phyloP scores from a whole-genome alignment of 2,113 vertebrate genomes.

The Arothron firmamentum region DNA sequence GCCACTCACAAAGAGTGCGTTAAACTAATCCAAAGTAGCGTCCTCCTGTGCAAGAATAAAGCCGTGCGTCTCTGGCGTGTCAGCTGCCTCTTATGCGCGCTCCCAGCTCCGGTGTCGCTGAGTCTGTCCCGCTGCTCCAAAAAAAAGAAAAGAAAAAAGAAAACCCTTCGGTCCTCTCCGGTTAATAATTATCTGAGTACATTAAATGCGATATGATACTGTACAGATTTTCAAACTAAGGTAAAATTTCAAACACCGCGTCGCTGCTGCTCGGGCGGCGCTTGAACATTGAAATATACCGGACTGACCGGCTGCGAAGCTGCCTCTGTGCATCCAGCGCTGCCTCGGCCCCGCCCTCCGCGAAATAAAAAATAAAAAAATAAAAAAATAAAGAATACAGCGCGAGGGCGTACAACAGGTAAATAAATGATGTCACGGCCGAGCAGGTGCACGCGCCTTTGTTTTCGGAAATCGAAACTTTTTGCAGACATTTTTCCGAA shows the following conservation, averaged over 20 bases:
- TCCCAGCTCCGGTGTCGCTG: constrained; percentile 24
- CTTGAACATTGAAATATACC: too few species aligned
- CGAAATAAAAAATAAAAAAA: not conserved
- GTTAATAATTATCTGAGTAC: not conserved
- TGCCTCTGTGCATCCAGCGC: not conserved
- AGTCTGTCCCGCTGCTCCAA: constrained; percentile 28
- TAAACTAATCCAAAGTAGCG: constrained; percentile 57
- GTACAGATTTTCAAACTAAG: not conserved
- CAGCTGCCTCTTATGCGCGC: constrained; percentile 14
- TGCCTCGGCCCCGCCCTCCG: constrained; percentile 54
- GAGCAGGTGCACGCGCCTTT: constrained; percentile 35
- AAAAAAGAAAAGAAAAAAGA: not conserved
- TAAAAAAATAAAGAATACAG: not conserved
- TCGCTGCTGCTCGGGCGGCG: too few species aligned
- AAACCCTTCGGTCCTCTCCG: not conserved
- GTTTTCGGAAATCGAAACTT: too few species aligned
- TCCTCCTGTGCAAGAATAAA: constrained; percentile 19
- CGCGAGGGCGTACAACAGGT: constrained; percentile 45
- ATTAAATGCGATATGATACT: not conserved
- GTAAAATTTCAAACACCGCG: too few species aligned
- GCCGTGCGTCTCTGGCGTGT: constrained; percentile 15
- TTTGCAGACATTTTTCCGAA: too few species aligned
- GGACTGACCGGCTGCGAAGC: not conserved
- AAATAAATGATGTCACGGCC: constrained; percentile 13
- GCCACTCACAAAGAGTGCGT: constrained; percentile 10